A percentile compares a stretch with the other conserved stretches of the same genome.
Conservation (phyloP, 2,797 vertebrate species). For the Salmo trutta region DNA sequence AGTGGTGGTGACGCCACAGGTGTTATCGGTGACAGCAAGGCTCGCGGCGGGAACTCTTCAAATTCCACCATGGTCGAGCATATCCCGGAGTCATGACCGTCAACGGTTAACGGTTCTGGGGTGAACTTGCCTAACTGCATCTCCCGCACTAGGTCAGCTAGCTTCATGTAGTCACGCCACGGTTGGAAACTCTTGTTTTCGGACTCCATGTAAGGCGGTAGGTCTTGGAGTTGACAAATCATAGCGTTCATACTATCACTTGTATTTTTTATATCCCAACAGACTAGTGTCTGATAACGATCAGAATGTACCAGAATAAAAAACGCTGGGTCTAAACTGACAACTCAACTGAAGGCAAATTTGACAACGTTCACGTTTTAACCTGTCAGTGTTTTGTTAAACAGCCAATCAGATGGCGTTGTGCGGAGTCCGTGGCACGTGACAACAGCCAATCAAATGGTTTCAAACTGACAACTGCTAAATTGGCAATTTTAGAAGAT, state of each 20-base stretch:
- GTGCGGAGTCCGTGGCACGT: neutral
- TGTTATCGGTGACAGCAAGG: neutral
- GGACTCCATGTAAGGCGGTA: conserved; percentile 57
- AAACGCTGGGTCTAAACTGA: neutral
- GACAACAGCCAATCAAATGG: neutral
- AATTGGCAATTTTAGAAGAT: neutral
- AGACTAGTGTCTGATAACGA: neutral
- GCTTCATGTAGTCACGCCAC: conserved; percentile 82
- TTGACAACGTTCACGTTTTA: neutral
- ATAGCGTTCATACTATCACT: conserved; percentile 29
- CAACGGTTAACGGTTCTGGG: neutral
- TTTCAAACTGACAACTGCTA: neutral
- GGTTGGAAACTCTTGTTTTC: conserved; percentile 61
- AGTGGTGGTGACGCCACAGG: neutral
- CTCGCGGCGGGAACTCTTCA: neutral
- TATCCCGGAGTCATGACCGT: neutral
- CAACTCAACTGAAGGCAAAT: neutral
- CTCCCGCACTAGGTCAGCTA: conserved; percentile 69
- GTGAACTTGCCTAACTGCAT: conserved; percentile 35
- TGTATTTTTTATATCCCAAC: neutral
- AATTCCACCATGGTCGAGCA: neutral
- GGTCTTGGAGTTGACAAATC: conserved; percentile 7
- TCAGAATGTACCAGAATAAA: neutral
- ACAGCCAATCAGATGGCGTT: conserved; percentile 43
- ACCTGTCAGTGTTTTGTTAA: neutral